Conservation (phyloP, 2,888 invertebrate genomes). For the Harpalus rufipes region DNA sequence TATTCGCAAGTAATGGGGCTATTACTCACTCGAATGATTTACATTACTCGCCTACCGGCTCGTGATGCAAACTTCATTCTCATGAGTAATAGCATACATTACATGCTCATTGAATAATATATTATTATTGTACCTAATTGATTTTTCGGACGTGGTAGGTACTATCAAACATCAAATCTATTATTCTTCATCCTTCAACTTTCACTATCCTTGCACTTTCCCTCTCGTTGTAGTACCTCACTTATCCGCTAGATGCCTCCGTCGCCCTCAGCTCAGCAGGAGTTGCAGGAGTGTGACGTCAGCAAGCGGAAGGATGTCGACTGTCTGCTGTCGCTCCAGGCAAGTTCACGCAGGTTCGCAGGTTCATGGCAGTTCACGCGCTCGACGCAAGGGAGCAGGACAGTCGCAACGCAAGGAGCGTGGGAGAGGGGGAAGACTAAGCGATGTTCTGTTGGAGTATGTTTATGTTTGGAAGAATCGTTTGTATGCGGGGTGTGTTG, state of each 20-base stretch:
- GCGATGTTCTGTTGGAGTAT: constrained; percentile 14
- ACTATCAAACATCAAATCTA: too few species aligned
- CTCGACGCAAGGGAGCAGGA: constrained; percentile 26
- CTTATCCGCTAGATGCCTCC: not conserved
- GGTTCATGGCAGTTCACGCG: constrained; percentile 32
- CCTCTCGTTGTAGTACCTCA: not conserved
- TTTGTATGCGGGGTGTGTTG: not conserved
- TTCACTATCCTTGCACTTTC: not conserved
- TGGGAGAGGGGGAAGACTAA: not conserved
- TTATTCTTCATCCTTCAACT: not conserved
- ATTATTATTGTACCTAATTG: too few species aligned
- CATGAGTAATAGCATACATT: too few species aligned
- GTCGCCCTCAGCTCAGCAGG: not conserved
- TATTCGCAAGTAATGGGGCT: too few species aligned
- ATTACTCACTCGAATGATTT: too few species aligned
- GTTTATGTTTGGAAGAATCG: constrained; percentile 21
- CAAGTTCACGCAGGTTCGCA: constrained; percentile 34
- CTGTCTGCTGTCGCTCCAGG: constrained; percentile 31
- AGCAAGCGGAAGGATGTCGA: constrained; percentile 8
- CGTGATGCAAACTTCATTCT: too few species aligned
- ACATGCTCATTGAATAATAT: too few species aligned
- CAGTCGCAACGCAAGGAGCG: not conserved
- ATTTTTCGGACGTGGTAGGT: too few species aligned
- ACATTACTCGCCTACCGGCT: too few species aligned
- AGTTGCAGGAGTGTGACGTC: not conserved